Base-by-base conservation (phyloP, 2,113 vertebrate species). In the Microtus richardsoni region DNA sequence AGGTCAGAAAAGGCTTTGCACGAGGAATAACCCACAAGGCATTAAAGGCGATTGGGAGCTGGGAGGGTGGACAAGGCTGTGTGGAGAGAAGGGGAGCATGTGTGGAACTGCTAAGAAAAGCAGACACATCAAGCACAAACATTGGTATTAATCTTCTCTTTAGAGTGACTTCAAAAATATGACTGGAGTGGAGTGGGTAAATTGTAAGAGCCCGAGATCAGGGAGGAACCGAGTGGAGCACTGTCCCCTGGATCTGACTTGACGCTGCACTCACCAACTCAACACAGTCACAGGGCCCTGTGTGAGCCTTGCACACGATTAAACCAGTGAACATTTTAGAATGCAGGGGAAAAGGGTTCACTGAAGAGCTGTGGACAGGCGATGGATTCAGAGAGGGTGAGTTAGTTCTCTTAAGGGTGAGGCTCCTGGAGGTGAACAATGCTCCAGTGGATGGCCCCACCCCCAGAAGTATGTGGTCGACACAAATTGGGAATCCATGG, bases 151-250 rank as follows among this genome's bases (percentile, higher is more conserved):
- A 58, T 66, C 71, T 75, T 89, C 87, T 44, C 90, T 91, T 77
- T 68, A 77, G 5, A 24, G 13, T 60, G 66, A 91, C 77, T 95
- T 93, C n/a, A 85, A 84, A 96, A 93, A 93, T 36, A 41, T 24
- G 77, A 87, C 22, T 17, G 7, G 28, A n/a, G 68, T 2, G 14
- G 24, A 7, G n/a, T 62, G 12, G 36, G 36, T 60, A 39, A 54
- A 82, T 28, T 82, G 54, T 62, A 10, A 41, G n/a, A 83, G 80
- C 7, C 24, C 7, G 4, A 62, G 7, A 62, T 30, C n/a, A 5
- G 14, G 26, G 7, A 36, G n/a, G 14, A 19, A 60, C 5, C 19
- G 13, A 84, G 80, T 28, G 80, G 8, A 17, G 80, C 12, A 17
- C n/a, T 8, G 1, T 64, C 54, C 58, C 60, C 22, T 41, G 54